Conservation (phyloP, 1,140 invertebrate species). For the Apis florea region DNA sequence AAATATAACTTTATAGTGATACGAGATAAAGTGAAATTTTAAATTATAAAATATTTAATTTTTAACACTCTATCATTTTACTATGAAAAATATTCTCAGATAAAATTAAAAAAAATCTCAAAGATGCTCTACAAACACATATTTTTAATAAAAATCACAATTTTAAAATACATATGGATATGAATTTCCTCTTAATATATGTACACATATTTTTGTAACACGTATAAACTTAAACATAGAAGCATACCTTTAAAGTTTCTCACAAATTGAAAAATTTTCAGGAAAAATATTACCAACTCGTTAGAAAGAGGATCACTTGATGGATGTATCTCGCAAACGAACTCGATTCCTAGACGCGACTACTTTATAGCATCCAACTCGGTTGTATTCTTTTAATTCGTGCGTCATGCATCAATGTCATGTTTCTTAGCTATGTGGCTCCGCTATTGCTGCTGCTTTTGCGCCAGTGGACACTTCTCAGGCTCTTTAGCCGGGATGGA, state of each 20-base stretch:
- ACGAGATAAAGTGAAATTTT: no score
- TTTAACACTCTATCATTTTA: no score
- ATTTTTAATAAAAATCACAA: no score
- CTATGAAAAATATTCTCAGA: no score
- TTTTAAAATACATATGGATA: no score
- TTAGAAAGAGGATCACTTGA: constrained; percentile 37
- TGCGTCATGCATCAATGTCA: constrained; percentile 64
- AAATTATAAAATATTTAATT: no score
- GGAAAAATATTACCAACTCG: constrained; percentile 30
- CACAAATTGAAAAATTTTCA: constrained; percentile 44
- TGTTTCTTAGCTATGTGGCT: constrained; percentile 21
- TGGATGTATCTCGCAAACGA: constrained; percentile 3
- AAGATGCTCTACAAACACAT: no score
- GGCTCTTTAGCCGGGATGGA: constrained; percentile 26
- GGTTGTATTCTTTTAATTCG: constrained; percentile 57
- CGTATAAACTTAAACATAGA: background rate
- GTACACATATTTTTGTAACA: no score
- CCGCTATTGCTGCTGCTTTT: constrained; percentile 44
- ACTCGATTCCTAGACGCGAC: constrained; percentile 33
- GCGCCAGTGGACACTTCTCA: constrained; percentile 37
- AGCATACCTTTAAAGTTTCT: constrained; percentile 4
- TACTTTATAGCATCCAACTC: background rate
- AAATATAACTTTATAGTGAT: no score
- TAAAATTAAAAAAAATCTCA: no score
- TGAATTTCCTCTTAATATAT: no score